Conservation (phyloP, 1,140 invertebrate genomes). For the Scaptomyza montana region DNA sequence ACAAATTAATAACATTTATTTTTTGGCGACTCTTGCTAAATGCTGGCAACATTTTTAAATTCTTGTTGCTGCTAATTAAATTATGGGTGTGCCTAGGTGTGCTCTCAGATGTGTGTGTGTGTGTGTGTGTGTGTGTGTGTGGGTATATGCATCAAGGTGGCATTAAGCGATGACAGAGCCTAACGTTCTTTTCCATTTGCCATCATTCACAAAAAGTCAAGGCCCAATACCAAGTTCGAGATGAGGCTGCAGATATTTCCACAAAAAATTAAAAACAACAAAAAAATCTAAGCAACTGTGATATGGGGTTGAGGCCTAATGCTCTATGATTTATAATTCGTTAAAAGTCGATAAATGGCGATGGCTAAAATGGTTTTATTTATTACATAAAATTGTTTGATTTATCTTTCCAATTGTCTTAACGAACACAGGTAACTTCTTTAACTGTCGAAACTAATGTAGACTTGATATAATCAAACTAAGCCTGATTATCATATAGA, state of each 20-base stretch:
- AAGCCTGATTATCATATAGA: no score
- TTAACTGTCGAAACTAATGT: no score
- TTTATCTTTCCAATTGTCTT: no score
- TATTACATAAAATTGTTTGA: no score
- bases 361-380: no score
- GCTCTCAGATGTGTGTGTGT: slow-evolving; percentile 27
- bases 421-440: no score
- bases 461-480: no score
- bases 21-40: slow-evolving; percentile 19
- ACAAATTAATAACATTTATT: slow-evolving; percentile 33
- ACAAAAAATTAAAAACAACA: no score
- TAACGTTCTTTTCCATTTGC: background rate
- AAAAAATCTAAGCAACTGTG: slow-evolving; percentile 5
- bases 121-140: no score
- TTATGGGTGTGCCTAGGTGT: slow-evolving; percentile 51
- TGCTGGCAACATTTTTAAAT: slow-evolving; percentile 12
- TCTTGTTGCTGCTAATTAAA: slow-evolving; percentile 50
- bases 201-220: slow-evolving; percentile 29
- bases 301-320: background rate
- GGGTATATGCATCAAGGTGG: slow-evolving; percentile 10
- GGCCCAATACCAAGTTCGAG: slow-evolving; percentile 25
- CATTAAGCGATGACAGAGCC: slow-evolving; percentile 14
- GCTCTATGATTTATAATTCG: slow-evolving; percentile 31
- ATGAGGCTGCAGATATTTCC: slow-evolving; percentile 10
- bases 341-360: background rate